These are phyloP conservation scores for Porphyrio hochstetteri DNA, from an alignment of 2,113 vertebrate species.

Conservation along the genomic window DNA sequence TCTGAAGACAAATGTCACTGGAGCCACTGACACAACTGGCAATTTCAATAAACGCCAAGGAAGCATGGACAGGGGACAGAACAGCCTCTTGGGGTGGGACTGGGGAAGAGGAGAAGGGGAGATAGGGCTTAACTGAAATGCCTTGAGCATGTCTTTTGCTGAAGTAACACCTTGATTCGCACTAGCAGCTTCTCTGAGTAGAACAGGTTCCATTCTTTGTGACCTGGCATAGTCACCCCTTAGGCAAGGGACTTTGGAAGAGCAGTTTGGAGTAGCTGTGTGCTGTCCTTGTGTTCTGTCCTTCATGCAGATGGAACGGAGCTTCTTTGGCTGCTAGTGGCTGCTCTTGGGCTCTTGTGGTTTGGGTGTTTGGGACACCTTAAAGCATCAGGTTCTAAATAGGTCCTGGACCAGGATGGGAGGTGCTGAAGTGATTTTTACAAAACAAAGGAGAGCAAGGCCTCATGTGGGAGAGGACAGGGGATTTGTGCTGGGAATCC, in stretches of 20 bases:
- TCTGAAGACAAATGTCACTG: not conserved
- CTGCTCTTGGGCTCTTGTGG: not conserved
- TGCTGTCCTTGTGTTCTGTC: not conserved
- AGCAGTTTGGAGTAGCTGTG: not conserved
- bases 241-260: not conserved
- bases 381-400: not conserved
- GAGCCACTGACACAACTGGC: not conserved
- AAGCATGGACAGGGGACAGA: not conserved
- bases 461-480: not conserved
- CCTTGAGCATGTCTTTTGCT: not conserved
- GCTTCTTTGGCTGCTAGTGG: not conserved
- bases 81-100: not conserved
- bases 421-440: not conserved
- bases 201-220: not conserved
- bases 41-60: not conserved
- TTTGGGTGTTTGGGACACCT: not conserved
- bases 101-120: not conserved
- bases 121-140: too few relatives aligned
- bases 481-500: not conserved
- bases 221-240: not conserved
- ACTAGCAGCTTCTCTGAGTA: not conserved
- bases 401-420: not conserved
- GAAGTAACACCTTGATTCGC: not conserved
- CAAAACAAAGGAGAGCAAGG: not conserved
- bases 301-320: not conserved